Conservation (phyloP, 2,113 vertebrate species). For the Bufo bufo region DNA sequence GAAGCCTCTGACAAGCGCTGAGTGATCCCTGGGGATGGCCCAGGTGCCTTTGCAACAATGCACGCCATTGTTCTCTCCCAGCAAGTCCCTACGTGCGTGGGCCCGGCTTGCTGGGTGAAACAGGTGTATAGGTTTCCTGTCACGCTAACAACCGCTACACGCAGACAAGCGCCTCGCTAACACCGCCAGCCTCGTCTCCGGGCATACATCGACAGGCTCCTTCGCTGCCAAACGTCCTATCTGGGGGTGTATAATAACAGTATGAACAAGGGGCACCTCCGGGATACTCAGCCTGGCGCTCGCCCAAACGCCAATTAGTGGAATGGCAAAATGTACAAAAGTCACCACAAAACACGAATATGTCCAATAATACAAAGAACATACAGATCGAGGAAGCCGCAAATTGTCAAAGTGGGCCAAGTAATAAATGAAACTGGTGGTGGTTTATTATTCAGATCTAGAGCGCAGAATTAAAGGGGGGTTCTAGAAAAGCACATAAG, state of each 20-base stretch:
- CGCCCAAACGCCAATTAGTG: neutral
- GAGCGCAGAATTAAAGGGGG: too few relatives aligned
- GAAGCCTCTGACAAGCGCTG: slow-evolving; percentile 69
- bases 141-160: slow-evolving; percentile 51
- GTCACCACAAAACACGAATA: neutral
- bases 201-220: neutral
- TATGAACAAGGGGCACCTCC: neutral
- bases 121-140: slow-evolving; percentile 49
- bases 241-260: neutral
- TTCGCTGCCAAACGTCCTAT: neutral
- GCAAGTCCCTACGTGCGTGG: slow-evolving; percentile 33
- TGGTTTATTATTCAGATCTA: too few relatives aligned
- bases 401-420: neutral
- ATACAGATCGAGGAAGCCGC: neutral
- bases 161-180: neutral
- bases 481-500: too few relatives aligned
- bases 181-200: neutral
- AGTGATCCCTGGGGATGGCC: slow-evolving; percentile 68
- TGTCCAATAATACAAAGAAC: neutral
- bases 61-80: slow-evolving; percentile 39
- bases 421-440: neutral
- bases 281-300: neutral
- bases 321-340: neutral
- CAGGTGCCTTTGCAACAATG: slow-evolving; percentile 54
- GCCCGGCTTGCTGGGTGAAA: slow-evolving; percentile 37